Conservation (phyloP, 2,797 vertebrate genomes). For the Phrynocephalus forsythii region DNA sequence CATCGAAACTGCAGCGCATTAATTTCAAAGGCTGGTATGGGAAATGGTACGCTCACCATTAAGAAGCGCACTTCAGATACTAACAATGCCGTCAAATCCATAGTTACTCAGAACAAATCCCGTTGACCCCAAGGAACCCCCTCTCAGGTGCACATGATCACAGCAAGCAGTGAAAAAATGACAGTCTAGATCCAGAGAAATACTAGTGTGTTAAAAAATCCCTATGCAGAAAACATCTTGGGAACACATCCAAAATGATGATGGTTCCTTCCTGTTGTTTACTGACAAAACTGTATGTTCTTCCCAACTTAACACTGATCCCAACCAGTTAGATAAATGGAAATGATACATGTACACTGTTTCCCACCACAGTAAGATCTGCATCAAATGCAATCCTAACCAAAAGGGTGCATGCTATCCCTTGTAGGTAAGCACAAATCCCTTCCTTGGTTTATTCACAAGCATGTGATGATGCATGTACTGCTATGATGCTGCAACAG, state of each 20-base stretch:
- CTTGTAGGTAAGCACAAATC: constrained; percentile 53
- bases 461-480: constrained; percentile 65
- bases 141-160: background rate
- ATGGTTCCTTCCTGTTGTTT: constrained; percentile 53
- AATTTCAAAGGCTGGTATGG: background rate
- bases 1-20: constrained; percentile 10
- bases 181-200: background rate
- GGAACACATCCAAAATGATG: constrained; percentile 13
- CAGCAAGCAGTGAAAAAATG: background rate
- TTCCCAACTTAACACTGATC: fast-evolving
- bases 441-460: constrained; percentile 60
- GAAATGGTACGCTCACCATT: background rate
- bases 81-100: background rate
- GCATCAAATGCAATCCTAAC: constrained; percentile 21
- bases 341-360: constrained; percentile 11
- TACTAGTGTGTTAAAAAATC: background rate
- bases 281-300: constrained; percentile 2
- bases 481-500: constrained; percentile 62
- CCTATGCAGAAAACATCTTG: constrained; percentile 15
- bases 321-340: background rate
- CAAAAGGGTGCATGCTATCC: background rate
- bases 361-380: background rate
- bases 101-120: background rate
- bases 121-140: background rate
- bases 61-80: background rate